Evolutionary conservation across 2,113 vertebrate genomes (phyloP), one percentile per base, ranked within the genome.

Genomic region (Andinoacara biseriatus): DNA sequence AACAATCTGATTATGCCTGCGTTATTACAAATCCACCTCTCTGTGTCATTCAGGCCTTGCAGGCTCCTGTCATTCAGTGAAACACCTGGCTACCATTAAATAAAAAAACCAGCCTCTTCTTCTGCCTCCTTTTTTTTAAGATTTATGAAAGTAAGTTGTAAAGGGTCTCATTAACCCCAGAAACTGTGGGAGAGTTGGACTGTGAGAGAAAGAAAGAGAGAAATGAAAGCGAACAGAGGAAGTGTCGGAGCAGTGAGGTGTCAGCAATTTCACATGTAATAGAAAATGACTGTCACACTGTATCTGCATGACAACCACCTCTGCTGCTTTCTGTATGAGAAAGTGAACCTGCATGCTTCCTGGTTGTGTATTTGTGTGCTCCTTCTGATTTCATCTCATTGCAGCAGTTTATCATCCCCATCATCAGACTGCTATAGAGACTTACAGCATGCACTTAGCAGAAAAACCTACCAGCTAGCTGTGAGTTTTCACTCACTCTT

Each of bases 211-310:
- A 74, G 17, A 24, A 40, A 57, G 20, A 46, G 14, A 77, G 87
- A 89, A 89, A 59, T 40, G 81, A 92, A 86, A 90, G 20, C 67
- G 31, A 78, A 82, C 63, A 76, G 74, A 75, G 85, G 90, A 91
- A 91, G 60, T 80, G 13, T 20, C 3, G 2, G 8, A 79, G 20
- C n/a, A 81, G 26, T 43, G 26, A 2, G 46, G 29, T 58, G 58
- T 65, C 78, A 89, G 43, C 69, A 80, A 56, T 76, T 58, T 58
- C 40, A 54, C 3, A 22, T 63, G 10, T 31, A 26, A 57, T n/a
- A 33, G 7, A 38, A 69, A 52, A 69, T n/a, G 9, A 52, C 6
- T 6, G 31, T 33, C 26, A 17, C 33, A 72, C 67, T 72, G 17
- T 33, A 72, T 72, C 38, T 29, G 35, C 11, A 49, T 60, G 49